Evolutionary conservation across 2,888 invertebrate genomes (phyloP), one percentile per base, ranked within the genome.

Genomic region (Drepanosiphum platanoidis): DNA sequence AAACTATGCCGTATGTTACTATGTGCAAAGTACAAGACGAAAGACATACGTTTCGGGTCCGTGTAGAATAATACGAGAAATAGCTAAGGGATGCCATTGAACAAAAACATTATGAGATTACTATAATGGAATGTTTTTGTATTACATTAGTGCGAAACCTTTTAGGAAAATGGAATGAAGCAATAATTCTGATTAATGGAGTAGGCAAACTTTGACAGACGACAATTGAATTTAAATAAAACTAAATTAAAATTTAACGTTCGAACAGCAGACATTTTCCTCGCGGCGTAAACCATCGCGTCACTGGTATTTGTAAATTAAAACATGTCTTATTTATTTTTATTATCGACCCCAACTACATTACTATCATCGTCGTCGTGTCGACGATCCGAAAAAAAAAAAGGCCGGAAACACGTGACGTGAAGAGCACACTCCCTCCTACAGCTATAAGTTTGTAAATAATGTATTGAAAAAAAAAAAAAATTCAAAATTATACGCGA

Each of bases 51-150:
- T 64, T 64, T 64, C n/a, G 64, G 13, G 1, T 64, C 13, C 13
- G 11, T 30, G 3, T 64, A 64, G 11, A 64, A 30, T 64, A 64
- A 64, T 64, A 64, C 27, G 11, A 18, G 22, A 4, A 5, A 61
- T 30, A 30, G 3, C n/a, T 13, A 9, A 30, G 5, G 13, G 30
- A 39, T 1, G 1, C 0, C 30, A 39, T 22, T 22, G 42, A 64
- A 64, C 22, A 32, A 18, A 72, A 58, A 34, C 52, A 52, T 74
- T 74, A 77, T 36, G 27, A 39, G 39, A 77, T 64, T 64, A 34
- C 13, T n/a, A 36, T 34, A 61, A 61, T 27, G 11, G 18, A 39
- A 77, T 64, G 22, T 64, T 71, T 64, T 71, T 64, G 39, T 64
- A 30, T 39, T 13, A 30, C 64, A 32, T 78, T 78, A 42, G 64